Base-by-base conservation (phyloP, 2,888 invertebrate genomes). In the Cactoblastis cactorum region DNA sequence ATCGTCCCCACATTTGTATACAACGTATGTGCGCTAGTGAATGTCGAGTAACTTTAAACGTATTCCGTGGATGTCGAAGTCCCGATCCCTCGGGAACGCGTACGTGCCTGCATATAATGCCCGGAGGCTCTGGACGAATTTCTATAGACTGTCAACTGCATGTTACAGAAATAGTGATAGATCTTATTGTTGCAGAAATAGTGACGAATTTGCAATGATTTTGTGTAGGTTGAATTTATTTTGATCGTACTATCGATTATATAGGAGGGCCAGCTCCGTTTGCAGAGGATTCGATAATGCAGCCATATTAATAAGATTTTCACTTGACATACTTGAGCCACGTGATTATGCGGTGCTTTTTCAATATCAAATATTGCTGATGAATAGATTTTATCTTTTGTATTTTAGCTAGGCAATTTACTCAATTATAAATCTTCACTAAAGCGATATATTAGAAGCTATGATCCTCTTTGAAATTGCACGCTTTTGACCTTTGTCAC, bases 51-150 rank as follows among this genome's bases (percentile, higher is more conserved):
- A 67, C 59, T 69, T 67, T 64, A 66, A 69, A 78, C 67, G 67
- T 78, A 77, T 77, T 77, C 77, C 61, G 65, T 61, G 68, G 67
- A 71, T 66, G 74, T 67, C 68, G 63, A 70, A 69, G 69, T 62
- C 63, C 62, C 57, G 56, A 62, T 67, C 80, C 69, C 65, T 48
- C 32, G 70, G 80, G 80, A 74, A 68, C 63, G 67, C 72, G 76
- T 75, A 80, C 80, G 81, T 78, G 79, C 64, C 61, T 61, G 71
- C 69, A 71, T 71, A 71, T 69, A 63, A 53, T 58, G 65, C 66
- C 58, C 58, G 62, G 58, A 65, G 65, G 63, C 61, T 53, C 58
- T 56, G 58, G 61, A 22, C 46, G 22, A 22, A 34, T 34, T 46
- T 37, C 47, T 48, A 24, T 32, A 17, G 3, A 45, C 39, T 41